Base-by-base conservation (phyloP, 2,888 invertebrate species). In the Lissocephala sabroskyi region DNA sequence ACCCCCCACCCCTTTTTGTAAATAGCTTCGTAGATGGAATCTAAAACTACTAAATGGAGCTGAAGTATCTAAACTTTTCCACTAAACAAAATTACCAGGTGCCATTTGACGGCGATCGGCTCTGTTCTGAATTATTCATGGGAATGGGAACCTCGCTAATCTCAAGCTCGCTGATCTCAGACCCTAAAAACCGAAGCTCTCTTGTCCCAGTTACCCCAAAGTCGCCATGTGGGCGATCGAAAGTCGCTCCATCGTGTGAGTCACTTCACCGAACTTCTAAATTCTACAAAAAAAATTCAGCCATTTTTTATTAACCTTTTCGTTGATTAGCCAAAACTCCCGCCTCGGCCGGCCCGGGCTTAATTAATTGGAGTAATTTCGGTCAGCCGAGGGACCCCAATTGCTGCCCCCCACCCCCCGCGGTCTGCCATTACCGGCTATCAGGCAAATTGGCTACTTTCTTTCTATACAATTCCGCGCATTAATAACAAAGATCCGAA, bases 71-170 rank as follows among this genome's bases (percentile, higher is more conserved):
- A n/a, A n/a, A n/a, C n/a, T n/a, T n/a, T n/a, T n/a, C n/a, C n/a
- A n/a, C n/a, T n/a, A n/a, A n/a, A n/a, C n/a, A n/a, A n/a, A n/a
- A n/a, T n/a, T n/a, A n/a, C n/a, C n/a, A n/a, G n/a, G n/a, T n/a
- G n/a, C n/a, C n/a, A n/a, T n/a, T n/a, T n/a, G n/a, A n/a, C n/a
- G n/a, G n/a, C n/a, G n/a, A n/a, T n/a, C n/a, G n/a, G n/a, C n/a
- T n/a, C n/a, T n/a, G n/a, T n/a, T n/a, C n/a, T 65, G 68, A 67
- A 67, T 68, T 52, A 73, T 73, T 62, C 62, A 65, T 52, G 33
- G 14, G 10, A 35, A 35, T 35, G 29, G 23, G 13, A 14, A 49
- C 45, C 40, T 23, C 23, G 3, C 7, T 43, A 41, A 54, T 48
- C 54, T 48, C 28, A 51, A 58, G 59, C 41, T 29, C n/a, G 43